Base-by-base conservation (phyloP, 2,113 vertebrate genomes). In the Zingel zingel region DNA sequence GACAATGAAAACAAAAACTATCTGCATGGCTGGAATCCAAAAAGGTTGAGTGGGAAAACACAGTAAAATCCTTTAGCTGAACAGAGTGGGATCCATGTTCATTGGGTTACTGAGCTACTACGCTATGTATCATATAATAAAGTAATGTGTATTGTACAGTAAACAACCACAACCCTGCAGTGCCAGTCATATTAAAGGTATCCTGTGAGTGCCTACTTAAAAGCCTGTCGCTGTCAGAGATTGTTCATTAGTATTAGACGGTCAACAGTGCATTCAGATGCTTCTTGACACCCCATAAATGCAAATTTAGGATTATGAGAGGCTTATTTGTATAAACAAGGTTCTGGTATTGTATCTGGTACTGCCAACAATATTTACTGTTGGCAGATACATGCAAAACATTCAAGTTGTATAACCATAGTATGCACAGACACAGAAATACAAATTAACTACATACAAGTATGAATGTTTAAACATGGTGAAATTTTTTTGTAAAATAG, bases 301-400 rank as follows among this genome's bases (percentile, higher is more conserved):
- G 74, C 77, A 81, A 69, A 90, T 79, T 67, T 58, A 61, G 59
- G 59, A 75, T 81, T 78, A 83, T 39, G 45, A 25, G 25, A 9
- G 5, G 30, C 39, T 50, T 51, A 64, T 45, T 64, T 18, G 15
- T 51, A 30, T 85, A 78, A 82, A 84, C 65, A 71, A 63, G 25
- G 12, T 72, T 33, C 65, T 86, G 53, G 3, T 64, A 50, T 83
- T 81, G 73, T n/a, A n/a, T n/a, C n/a, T n/a, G n/a, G n/a, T n/a
- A n/a, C n/a, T n/a, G n/a, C n/a, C n/a, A n/a, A n/a, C n/a, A n/a
- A 58, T 56, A 80, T 66, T 56, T 47, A 43, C 6, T 51, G 33
- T 39, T 57, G 16, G 10, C 51, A 54, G 66, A 79, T 77, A 53
- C 68, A 74, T 74, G 33, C n/a, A 77, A 6, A 50, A 27, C 23